phyloP scores from a whole-genome alignment of 1,140 invertebrate species.

The Yoshiicerus persimilis region DNA sequence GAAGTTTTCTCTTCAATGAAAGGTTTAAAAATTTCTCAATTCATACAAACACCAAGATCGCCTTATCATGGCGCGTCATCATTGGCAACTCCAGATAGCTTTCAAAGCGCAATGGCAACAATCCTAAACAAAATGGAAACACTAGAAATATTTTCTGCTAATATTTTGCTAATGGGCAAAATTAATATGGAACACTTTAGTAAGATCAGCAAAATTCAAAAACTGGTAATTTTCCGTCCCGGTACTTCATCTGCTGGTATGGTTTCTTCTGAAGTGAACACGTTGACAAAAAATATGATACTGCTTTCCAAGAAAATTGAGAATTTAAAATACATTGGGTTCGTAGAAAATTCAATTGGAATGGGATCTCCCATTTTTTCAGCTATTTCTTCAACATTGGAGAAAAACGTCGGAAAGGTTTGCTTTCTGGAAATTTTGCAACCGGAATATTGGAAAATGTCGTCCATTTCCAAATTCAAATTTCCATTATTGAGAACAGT shows the following conservation, averaged over 20 bases:
- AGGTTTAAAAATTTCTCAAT: not conserved
- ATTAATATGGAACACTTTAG: not conserved
- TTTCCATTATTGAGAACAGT: not conserved
- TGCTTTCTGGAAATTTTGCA: not conserved
- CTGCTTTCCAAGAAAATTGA: not conserved
- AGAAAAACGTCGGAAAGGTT: not conserved
- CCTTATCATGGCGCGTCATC: too few relatives aligned
- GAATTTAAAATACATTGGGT: not conserved
- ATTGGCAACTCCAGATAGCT: not conserved
- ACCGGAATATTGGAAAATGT: not conserved
- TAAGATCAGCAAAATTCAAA: not conserved
- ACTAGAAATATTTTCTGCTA: not conserved
- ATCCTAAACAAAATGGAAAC: not conserved
- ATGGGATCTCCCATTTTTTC: not conserved
- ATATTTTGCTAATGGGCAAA: not conserved
- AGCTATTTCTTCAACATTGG: not conserved
- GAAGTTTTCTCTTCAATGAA: not conserved
- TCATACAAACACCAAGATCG: not conserved
- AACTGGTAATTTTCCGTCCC: not conserved
- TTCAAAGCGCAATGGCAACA: not conserved
- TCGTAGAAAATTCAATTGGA: not conserved
- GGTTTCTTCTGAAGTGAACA: not conserved
- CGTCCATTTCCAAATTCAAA: not conserved
- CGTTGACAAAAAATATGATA: not conserved
- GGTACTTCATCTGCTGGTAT: not conserved